Evolutionary conservation across 1,140 invertebrate genomes (phyloP).

Genomic region (Phymastichus coffea): DNA sequence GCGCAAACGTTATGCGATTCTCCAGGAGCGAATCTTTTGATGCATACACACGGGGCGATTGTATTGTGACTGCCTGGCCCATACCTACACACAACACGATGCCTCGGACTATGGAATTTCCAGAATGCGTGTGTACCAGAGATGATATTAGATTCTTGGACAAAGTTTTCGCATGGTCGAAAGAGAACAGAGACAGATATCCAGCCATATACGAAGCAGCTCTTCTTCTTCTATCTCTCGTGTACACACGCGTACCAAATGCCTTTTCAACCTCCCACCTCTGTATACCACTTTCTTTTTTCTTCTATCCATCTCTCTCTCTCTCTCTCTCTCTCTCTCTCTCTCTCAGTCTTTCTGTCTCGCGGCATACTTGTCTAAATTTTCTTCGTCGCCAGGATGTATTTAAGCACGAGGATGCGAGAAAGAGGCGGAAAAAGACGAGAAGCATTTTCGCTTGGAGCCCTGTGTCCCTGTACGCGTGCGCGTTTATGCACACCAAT

Average conservation of each 20-base stretch:
- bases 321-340: too few relatives aligned
- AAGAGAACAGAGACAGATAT: slow-evolving; percentile 32
- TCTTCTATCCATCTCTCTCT: neutral
- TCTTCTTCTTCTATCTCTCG: neutral
- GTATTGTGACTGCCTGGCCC: neutral
- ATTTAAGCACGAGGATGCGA: slow-evolving; percentile 5
- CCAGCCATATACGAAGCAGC: neutral
- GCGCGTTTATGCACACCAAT: too few relatives aligned
- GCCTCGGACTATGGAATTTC: slow-evolving; percentile 40
- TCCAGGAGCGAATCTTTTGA: neutral
- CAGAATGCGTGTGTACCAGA: slow-evolving; percentile 52
- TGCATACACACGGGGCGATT: slow-evolving; percentile 8
- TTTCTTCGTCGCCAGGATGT: slow-evolving; percentile 11
- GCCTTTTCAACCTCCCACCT: too few relatives aligned
- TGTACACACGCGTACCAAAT: neutral
- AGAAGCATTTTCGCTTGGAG: slow-evolving; percentile 2
- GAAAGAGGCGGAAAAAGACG: slow-evolving; percentile 11
- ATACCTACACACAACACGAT: too few relatives aligned
- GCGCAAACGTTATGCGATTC: neutral
- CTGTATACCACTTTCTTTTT: too few relatives aligned
- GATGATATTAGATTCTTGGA: slow-evolving; percentile 57
- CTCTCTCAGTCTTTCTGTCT: neutral
- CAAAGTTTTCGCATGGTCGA: slow-evolving; percentile 53
- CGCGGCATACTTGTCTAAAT: neutral
- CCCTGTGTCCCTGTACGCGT: too few relatives aligned